Conservation (phyloP, 2,113 vertebrate genomes). For the Ophthalmolycus amberensis region DNA sequence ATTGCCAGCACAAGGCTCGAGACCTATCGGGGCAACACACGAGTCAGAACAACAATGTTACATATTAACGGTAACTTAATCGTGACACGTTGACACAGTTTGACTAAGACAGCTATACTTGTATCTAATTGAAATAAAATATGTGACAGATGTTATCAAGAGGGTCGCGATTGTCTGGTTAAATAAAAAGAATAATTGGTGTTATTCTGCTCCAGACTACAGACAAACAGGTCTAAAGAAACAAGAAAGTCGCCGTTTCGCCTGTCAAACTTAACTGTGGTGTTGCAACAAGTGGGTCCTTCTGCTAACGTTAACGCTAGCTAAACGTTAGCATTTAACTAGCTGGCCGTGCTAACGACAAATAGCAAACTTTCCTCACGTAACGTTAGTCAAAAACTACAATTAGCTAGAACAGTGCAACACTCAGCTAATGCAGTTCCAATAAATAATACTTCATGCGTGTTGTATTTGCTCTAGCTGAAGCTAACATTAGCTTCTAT, state of each 20-base stretch:
- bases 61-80: background rate
- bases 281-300: conserved; percentile 65
- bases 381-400: background rate
- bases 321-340: conserved; percentile 53
- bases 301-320: conserved; percentile 48
- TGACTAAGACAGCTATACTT: background rate
- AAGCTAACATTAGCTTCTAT: no score
- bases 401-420: background rate
- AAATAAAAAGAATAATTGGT: background rate
- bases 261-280: conserved; percentile 23
- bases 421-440: rapidly evolving
- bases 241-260: background rate
- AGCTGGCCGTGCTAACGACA: conserved; percentile 49
- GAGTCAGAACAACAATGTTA: background rate
- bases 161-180: background rate
- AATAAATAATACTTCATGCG: rapidly evolving
- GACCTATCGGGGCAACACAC: conserved; percentile 62
- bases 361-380: background rate
- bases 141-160: conserved; percentile 7
- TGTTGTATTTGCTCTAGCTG: rapidly evolving
- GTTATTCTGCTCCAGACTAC: background rate
- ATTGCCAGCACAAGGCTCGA: conserved; percentile 81
- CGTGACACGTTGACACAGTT: background rate
- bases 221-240: background rate
- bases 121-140: background rate